A percentile compares a stretch with the other conserved stretches of the same genome.
Evolutionary conservation across 2,797 vertebrate genomes (phyloP).

Genomic region (Megaceryle alcyon): DNA sequence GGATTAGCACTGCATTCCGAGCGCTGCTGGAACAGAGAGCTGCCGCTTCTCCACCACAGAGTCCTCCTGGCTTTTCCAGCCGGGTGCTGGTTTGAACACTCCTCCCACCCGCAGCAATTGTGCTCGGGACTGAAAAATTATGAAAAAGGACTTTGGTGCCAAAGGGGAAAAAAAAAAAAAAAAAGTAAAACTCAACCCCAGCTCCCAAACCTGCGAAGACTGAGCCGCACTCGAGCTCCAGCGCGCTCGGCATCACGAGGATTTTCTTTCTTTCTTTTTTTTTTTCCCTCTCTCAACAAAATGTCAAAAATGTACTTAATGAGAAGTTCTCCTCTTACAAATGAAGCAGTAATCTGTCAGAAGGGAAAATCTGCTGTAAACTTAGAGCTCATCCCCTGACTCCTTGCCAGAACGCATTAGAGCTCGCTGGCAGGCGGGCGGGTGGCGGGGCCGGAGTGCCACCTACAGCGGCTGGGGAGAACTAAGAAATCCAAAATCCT

Average conservation of each 20-base stretch:
- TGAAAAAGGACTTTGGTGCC: neutral
- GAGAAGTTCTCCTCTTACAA: conserved; percentile 46
- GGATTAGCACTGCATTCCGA: neutral
- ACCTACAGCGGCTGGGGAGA: neutral
- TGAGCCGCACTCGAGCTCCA: accelerated
- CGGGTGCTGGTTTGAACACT: neutral
- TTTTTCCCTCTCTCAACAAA: neutral
- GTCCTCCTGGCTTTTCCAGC: neutral
- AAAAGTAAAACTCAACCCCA: neutral
- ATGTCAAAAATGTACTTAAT: conserved; percentile 58
- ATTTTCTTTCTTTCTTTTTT: neutral
- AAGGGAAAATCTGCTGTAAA: conserved; percentile 48
- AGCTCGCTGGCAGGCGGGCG: neutral
- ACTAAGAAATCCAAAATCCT: neutral
- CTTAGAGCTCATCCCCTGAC: conserved; percentile 26
- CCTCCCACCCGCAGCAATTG: neutral
- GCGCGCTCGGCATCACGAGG: neutral
- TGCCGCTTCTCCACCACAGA: neutral
- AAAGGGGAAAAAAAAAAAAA: neutral
- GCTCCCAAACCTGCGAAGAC: neutral
- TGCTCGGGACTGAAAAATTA: neutral
- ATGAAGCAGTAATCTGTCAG: conserved; percentile 58
- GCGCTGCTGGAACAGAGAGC: neutral
- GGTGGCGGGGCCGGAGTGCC: conserved; percentile 17
- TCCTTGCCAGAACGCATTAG: neutral